phyloP scores from a whole-genome alignment of 2,888 invertebrate genomes.

The Imbricaverruca yamaguchii region DNA sequence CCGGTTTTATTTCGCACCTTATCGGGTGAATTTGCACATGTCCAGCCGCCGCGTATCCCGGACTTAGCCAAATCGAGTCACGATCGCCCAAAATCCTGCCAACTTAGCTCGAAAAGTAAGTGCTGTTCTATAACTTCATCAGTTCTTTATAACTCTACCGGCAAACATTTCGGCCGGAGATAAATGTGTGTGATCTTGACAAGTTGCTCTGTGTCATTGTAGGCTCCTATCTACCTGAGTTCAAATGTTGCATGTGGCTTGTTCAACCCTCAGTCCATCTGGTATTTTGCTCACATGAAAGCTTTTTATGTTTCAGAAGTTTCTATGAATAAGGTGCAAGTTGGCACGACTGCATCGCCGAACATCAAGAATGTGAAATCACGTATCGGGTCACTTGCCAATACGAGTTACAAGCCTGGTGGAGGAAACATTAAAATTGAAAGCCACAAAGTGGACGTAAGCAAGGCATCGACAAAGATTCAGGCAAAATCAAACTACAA shows the following conservation, averaged over 20 bases:
- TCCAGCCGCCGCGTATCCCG: not conserved
- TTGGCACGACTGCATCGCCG: constrained; percentile 83
- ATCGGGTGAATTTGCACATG: not conserved
- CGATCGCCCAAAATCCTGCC: too few species aligned
- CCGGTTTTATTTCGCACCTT: not conserved
- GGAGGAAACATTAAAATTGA: constrained; percentile 71
- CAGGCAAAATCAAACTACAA: constrained; percentile 78
- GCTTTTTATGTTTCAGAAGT: constrained; percentile 47
- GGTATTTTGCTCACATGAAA: too few species aligned
- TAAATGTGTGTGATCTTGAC: too few species aligned
- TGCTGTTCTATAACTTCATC: too few species aligned
- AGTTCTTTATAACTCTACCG: too few species aligned
- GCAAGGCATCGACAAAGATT: constrained; percentile 74
- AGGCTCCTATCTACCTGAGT: too few species aligned
- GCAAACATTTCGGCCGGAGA: too few species aligned
- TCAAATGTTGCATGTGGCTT: too few species aligned
- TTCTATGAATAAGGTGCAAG: constrained; percentile 89
- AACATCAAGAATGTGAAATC: constrained; percentile 85
- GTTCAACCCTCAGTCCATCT: too few species aligned
- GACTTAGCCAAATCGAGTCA: not conserved
- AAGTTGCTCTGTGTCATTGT: too few species aligned
- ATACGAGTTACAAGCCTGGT: constrained; percentile 78
- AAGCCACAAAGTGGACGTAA: constrained; percentile 74
- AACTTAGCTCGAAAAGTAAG: too few species aligned
- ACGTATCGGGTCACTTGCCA: constrained; percentile 86